Evolutionary conservation across 2,888 invertebrate genomes (phyloP).

Genomic region (Coenonympha arcania): DNA sequence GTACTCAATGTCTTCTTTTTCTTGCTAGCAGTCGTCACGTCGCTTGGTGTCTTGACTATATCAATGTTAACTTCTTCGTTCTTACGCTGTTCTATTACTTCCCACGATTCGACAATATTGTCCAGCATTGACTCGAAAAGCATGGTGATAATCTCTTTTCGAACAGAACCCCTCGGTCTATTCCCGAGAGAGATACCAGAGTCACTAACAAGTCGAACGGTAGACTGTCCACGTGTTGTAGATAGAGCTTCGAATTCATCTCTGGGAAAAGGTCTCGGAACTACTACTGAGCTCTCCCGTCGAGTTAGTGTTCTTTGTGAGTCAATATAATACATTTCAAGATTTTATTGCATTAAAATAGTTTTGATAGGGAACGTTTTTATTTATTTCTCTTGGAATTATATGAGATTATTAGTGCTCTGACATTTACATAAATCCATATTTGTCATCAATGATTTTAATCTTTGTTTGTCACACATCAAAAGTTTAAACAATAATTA

Average conservation of each 20-base stretch:
- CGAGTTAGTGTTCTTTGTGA: constrained; percentile 54
- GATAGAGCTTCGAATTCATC: constrained; percentile 33
- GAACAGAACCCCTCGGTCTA: constrained; percentile 44
- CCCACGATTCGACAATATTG: constrained; percentile 56
- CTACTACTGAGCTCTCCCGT: constrained; percentile 55
- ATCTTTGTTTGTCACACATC: too few relatives aligned
- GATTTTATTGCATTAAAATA: neutral
- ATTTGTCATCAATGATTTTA: too few relatives aligned
- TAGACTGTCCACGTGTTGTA: constrained; percentile 35
- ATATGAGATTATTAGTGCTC: too few relatives aligned
- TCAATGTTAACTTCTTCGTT: constrained; percentile 35
- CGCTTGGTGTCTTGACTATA: constrained; percentile 42
- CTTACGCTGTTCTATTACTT: constrained; percentile 40
- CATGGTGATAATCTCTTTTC: constrained; percentile 51
- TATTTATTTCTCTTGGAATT: too few relatives aligned
- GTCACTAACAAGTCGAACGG: constrained; percentile 35
- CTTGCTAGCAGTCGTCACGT: constrained; percentile 39
- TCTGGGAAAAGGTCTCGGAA: constrained; percentile 28
- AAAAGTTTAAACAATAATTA: too few relatives aligned
- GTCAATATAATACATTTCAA: constrained; percentile 54
- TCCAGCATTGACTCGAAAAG: constrained; percentile 61
- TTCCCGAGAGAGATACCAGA: constrained; percentile 30
- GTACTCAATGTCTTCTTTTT: constrained; percentile 40
- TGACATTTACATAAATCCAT: too few relatives aligned
- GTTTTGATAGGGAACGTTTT: too few relatives aligned